These are phyloP conservation scores for Alexandromys fortis DNA, from an alignment of 2,113 vertebrate species.

Conservation along the genomic window DNA sequence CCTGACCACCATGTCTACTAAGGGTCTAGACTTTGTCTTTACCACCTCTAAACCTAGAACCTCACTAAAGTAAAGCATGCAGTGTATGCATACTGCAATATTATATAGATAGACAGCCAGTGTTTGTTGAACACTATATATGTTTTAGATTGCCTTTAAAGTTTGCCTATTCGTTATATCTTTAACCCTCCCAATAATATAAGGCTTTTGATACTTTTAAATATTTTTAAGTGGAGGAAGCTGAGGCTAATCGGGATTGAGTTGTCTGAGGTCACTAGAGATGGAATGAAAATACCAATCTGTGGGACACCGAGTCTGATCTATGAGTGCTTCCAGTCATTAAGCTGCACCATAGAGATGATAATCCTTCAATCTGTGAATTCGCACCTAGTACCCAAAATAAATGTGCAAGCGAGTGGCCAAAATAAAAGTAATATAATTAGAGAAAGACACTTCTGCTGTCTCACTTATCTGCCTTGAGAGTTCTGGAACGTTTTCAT, in stretches of 20 bases:
- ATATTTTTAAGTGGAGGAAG: not conserved
- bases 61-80: not conserved
- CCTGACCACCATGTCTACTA: not conserved
- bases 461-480: not conserved
- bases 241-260: not conserved
- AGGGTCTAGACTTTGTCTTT: not conserved
- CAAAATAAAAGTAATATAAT: slow-evolving; percentile 61
- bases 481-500: not conserved
- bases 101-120: not conserved
- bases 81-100: not conserved
- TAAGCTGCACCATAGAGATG: not conserved
- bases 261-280: not conserved
- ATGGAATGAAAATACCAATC: not conserved
- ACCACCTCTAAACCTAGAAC: not conserved
- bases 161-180: not conserved
- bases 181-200: not conserved
- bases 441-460: slow-evolving; percentile 34
- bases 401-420: slow-evolving; percentile 51
- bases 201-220: not conserved
- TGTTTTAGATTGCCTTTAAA: not conserved
- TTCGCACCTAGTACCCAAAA: slow-evolving; percentile 53
- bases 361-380: not conserved
- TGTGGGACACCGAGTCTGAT: not conserved
- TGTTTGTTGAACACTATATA: not conserved
- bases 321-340: slow-evolving; percentile 7